Evolutionary conservation across 2,113 vertebrate species (phyloP).

Genomic region (Rhipidura dahli): DNA sequence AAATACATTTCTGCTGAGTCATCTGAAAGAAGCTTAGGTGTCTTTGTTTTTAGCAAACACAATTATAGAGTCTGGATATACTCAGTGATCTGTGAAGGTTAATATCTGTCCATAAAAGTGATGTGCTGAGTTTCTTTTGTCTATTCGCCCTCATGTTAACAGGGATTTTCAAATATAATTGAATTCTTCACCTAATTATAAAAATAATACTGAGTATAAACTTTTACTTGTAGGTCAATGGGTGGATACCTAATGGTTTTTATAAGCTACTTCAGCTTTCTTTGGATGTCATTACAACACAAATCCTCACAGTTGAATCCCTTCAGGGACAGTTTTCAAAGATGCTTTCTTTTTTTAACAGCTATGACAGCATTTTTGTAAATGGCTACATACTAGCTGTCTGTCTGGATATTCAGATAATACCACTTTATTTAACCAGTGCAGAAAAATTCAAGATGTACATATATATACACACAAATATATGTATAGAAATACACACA

Average conservation of each 20-base stretch:
- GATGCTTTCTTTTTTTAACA: not conserved
- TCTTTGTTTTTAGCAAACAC: slow-evolving; percentile 22
- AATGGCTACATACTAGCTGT: not conserved
- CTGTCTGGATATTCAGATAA: not conserved
- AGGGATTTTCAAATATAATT: not conserved
- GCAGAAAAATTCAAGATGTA: not conserved
- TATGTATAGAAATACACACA: fast-evolving
- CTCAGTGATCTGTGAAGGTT: slow-evolving; percentile 56
- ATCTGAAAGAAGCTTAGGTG: not conserved
- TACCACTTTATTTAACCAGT: not conserved
- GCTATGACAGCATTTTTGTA: not conserved
- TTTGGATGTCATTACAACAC: not conserved
- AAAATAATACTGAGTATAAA: not conserved
- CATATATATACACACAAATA: no score
- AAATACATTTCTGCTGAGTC: slow-evolving; percentile 33
- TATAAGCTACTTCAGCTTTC: not conserved
- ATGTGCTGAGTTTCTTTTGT: not conserved
- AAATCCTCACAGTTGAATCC: not conserved
- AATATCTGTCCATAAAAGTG: slow-evolving; percentile 16
- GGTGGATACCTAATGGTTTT: not conserved
- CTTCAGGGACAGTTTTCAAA: not conserved
- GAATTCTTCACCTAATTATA: not conserved
- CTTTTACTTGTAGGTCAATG: not conserved
- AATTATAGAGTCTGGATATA: slow-evolving; percentile 21
- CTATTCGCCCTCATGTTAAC: not conserved